Conservation (phyloP, 2,113 vertebrate genomes). For the Rhinichthys klamathensis region DNA sequence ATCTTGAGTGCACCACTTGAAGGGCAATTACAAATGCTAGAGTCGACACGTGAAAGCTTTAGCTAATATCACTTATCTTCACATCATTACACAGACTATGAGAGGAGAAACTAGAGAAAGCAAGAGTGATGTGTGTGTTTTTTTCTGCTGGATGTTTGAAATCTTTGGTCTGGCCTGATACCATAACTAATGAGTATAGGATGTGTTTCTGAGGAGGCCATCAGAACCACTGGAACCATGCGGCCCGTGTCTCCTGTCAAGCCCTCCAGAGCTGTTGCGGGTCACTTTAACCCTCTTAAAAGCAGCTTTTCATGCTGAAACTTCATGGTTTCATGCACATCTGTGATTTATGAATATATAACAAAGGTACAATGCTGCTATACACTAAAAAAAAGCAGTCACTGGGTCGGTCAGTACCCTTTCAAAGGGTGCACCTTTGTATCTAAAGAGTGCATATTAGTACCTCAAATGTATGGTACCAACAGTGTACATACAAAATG, state of each 20-base stretch:
- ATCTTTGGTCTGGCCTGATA: slow-evolving; percentile 11
- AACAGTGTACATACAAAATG: too few species aligned
- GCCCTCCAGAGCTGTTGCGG: not conserved
- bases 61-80: not conserved
- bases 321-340: too few species aligned
- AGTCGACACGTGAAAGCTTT: not conserved
- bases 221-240: not conserved
- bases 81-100: slow-evolving; percentile 4
- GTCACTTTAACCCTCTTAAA: not conserved
- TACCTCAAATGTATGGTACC: too few species aligned
- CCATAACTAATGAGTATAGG: not conserved
- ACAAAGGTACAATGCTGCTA: too few species aligned
- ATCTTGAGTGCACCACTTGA: slow-evolving; percentile 9
- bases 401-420: too few species aligned
- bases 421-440: too few species aligned
- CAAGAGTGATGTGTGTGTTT: not conserved
- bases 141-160: slow-evolving; percentile 12
- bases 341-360: too few species aligned
- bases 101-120: not conserved
- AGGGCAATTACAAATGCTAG: not conserved
- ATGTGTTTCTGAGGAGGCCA: not conserved
- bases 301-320: too few species aligned
- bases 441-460: too few species aligned
- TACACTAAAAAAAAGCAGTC: too few species aligned
- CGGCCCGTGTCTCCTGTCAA: not conserved